Evolutionary conservation across 2,113 vertebrate species (phyloP), one percentile per base, ranked within the genome.

Genomic region (Mastomys natalensis): DNA sequence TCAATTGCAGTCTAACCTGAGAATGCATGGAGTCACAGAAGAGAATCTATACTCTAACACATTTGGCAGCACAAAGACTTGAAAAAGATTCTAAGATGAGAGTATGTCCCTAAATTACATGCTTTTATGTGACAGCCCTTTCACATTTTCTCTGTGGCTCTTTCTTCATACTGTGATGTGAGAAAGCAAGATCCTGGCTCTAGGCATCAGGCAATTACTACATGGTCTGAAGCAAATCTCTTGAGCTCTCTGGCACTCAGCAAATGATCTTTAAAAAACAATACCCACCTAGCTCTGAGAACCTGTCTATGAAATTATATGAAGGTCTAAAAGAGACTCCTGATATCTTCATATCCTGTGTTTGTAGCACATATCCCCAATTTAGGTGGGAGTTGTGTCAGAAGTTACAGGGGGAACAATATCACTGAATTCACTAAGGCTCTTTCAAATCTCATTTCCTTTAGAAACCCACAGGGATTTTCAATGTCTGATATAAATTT

Each of bases 161-260:
- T 51, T 82, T 60, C 19, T 37, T 22, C 77, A 48, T 16, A 31
- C 85, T 92, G 82, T 62, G 58, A 11, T 19, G 22, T 77, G 37
- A n/a, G 43, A 24, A 91, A 48, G n/a, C 17, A 51, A 85, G 60
- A 85, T 22, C 31, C 66, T 34, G 37, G 37, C 17, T 92, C 70
- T 87, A 60, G 4, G 70, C 62, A 89, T 45, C 19, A 95, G 37
- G 31, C 94, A 95, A 96, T 95, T 92, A 96, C 60, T 86, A 12
- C 45, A 22, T 51, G 70, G 53, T 62, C 43, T n/a, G 43, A 87
- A 70, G 76, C 68, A 51, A 97, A 64, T 53, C n/a, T 78, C 48
- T 60, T 90, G 97, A 96, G 60, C 90, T 91, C 62, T 73, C 24
- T 22, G n/a, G 34, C 26, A 73, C 26, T 91, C 62, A 55, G 64